phyloP scores from a whole-genome alignment of 2,113 vertebrate species.

The Egretta garzetta region DNA sequence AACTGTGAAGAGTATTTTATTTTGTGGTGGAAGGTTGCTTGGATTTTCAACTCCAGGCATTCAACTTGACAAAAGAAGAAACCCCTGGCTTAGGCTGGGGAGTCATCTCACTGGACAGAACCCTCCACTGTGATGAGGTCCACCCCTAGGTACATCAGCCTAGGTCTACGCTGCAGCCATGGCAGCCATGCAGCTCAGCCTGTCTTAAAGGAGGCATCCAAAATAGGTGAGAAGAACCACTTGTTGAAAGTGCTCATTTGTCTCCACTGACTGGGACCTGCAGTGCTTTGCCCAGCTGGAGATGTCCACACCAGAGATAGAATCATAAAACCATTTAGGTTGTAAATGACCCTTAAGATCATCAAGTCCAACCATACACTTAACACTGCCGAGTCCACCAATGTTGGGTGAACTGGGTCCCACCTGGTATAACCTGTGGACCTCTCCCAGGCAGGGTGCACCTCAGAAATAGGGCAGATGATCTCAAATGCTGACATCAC shows the following conservation, averaged over 20 bases:
- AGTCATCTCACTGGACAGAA: not conserved
- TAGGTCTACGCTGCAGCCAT: no score
- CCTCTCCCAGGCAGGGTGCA: not conserved
- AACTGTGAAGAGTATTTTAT: not conserved
- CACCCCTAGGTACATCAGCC: not conserved
- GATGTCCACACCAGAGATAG: not conserved
- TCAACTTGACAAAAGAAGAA: not conserved
- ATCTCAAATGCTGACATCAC: not conserved
- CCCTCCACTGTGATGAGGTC: rapidly evolving
- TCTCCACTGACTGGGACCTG: not conserved
- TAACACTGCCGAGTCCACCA: not conserved
- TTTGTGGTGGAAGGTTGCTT: not conserved
- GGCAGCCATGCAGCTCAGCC: not conserved
- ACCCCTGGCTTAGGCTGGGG: no score
- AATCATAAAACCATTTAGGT: not conserved
- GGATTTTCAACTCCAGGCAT: not conserved
- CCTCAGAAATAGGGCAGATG: not conserved
- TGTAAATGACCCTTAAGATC: not conserved
- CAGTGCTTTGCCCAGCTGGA: not conserved
- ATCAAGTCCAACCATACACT: not conserved
- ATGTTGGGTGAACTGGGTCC: not conserved
- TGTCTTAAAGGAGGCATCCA: no score
- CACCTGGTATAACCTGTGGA: not conserved
- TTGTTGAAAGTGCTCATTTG: not conserved
- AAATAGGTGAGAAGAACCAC: not conserved